Base-by-base conservation (phyloP, 1,140 invertebrate genomes). In the Holcopasites calliopsidis region DNA sequence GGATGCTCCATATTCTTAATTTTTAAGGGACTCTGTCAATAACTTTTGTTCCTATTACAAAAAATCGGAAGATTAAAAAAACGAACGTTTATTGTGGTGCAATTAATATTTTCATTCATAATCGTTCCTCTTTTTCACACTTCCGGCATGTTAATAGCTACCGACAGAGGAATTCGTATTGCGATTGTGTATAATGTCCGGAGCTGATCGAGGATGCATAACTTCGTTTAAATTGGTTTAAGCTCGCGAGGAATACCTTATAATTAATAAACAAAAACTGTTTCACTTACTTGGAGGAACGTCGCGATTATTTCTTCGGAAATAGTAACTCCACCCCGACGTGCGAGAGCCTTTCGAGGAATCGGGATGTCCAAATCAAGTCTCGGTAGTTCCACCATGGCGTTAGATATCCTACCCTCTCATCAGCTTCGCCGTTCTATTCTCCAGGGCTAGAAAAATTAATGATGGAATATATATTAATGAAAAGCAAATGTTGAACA, bases 361-460 rank as follows among this genome's bases (percentile, higher is more conserved):
- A 87, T 76, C 21, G 38, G 62, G 42, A 87, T 85, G 61, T 86
- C 85, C 54, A 83, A 75, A 38, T 80, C 79, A 57, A 87, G 79
- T 62, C 35, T 68, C n/a, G 86, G 85, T 61, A 87, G 65, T 57
- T 76, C 68, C 69, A 86, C 54, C 72, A 50, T 75, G 18, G 16
- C 35, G 33, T 8, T 65, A 11, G 49, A 40, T 18, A 3, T 3
- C 13, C 1, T 26, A 26, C 31, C 21, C 5, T n/a, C 44, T 58
- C 40, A 38, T 11, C 21, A 0, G 40, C 4, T 47, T n/a, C n/a
- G n/a, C n/a, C n/a, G n/a, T n/a, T n/a, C n/a, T n/a, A n/a, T 60
- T 49, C 40, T 35, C 5, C 16, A 16, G 44, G 44, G 5, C 8
- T 28, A 55, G 26, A 54, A 54, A 28, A 35, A 70, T 33, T 16